These are phyloP conservation scores for Eilema griseolum DNA, from an alignment of 2,888 invertebrate species.

Conservation along the genomic window DNA sequence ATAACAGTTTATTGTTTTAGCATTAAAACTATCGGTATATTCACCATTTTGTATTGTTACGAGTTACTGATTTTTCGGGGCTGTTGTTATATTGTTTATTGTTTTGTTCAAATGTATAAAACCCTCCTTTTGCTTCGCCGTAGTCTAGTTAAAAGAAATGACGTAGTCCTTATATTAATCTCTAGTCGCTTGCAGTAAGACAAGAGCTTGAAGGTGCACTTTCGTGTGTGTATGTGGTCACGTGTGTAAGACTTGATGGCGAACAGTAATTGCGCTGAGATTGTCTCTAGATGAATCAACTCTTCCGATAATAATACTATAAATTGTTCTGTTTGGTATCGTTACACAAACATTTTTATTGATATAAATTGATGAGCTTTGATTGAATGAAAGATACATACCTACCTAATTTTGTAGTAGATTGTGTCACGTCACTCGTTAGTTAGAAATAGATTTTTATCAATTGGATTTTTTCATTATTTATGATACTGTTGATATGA, in stretches of 20 bases:
- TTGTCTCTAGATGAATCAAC: conserved; percentile 28
- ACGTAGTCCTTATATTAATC: background rate
- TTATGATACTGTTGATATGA: background rate
- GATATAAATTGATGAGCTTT: conserved; percentile 22
- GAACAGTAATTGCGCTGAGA: conserved; percentile 32
- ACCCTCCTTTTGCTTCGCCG: no score
- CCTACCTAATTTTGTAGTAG: conserved; percentile 3
- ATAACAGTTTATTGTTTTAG: no score
- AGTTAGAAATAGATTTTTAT: conserved; percentile 21
- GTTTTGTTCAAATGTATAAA: background rate
- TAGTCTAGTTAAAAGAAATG: no score
- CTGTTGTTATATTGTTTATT: no score
- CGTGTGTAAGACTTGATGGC: conserved; percentile 47
- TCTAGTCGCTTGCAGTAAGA: background rate
- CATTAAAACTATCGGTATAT: no score
- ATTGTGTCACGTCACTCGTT: conserved; percentile 11
- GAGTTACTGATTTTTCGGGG: no score
- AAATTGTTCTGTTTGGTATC: conserved; percentile 27
- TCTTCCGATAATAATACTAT: conserved; percentile 6
- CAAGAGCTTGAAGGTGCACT: conserved; percentile 47
- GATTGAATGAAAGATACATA: conserved; percentile 23
- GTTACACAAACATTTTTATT: conserved; percentile 19
- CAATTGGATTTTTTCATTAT: conserved; percentile 15
- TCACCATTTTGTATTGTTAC: no score
- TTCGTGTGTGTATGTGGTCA: conserved; percentile 64